Conservation (phyloP, 35 echinoderm and acorn worm species). For the Strongylocentrotus purpuratus region DNA sequence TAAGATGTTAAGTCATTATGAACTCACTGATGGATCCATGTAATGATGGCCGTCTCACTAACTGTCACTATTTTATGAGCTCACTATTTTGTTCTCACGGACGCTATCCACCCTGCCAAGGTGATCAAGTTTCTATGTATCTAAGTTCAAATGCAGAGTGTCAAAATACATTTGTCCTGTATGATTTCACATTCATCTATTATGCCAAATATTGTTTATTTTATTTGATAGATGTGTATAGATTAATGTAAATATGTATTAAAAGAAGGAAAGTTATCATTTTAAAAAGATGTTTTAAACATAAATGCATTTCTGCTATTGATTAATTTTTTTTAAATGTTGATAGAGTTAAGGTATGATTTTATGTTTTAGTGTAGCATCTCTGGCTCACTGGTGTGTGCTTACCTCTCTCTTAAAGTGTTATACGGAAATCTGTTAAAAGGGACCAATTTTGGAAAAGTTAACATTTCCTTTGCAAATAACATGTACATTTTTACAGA, state of each 20-base stretch:
- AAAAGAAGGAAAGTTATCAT: neutral
- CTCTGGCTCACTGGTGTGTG: no score
- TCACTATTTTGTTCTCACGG: neutral
- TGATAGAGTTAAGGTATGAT: no score
- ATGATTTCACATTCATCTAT: neutral
- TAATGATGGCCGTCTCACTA: neutral
- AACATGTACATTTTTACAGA: neutral
- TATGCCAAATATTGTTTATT: neutral
- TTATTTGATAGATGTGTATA: neutral
- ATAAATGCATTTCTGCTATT: no score
- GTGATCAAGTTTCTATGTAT: neutral
- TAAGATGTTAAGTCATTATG: constrained; percentile 33
- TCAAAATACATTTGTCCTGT: neutral
- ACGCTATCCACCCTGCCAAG: neutral
- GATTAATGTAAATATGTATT: neutral
- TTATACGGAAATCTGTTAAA: neutral
- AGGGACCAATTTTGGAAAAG: neutral
- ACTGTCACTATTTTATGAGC: constrained; percentile 4
- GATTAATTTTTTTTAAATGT: no score
- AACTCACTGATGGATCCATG: neutral
- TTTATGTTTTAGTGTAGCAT: no score
- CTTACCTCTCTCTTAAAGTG: no score
- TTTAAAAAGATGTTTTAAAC: no score
- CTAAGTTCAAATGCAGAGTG: neutral
- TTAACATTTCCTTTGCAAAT: neutral